Evolutionary conservation across 2,888 invertebrate species (phyloP).

Genomic region (Stenodema calcarata): DNA sequence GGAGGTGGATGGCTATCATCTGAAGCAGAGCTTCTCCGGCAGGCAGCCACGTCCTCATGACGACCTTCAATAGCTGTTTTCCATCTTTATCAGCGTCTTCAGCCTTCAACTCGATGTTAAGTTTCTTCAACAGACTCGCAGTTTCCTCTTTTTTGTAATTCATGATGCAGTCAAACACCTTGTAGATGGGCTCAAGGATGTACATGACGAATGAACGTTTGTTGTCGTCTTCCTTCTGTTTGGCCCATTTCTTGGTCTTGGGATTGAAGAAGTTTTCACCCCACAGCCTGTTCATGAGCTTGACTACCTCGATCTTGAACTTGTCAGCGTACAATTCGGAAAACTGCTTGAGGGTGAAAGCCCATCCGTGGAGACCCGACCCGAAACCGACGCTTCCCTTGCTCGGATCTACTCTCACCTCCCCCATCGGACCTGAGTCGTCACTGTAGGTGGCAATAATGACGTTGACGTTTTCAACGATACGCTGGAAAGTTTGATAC

Average conservation of each 20-base stretch:
- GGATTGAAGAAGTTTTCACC: conserved; percentile 99
- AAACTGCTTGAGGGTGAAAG: conserved; percentile 99
- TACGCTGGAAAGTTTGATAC: conserved; percentile 99
- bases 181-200: conserved; percentile 98
- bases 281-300: conserved; percentile 97
- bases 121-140: conserved; percentile 83
- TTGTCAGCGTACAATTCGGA: conserved; percentile 98
- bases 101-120: conserved; percentile 88
- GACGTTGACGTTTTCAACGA: conserved; percentile 99
- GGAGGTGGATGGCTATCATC: conserved; percentile 99
- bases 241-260: conserved; percentile 97
- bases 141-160: conserved; percentile 95
- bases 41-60: conserved; percentile 99
- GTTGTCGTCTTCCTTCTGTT: conserved; percentile 87
- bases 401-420: conserved; percentile 96
- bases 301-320: conserved; percentile 95
- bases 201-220: conserved; percentile 99
- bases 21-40: conserved; percentile 99
- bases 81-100: conserved; percentile 98
- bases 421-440: conserved; percentile 98
- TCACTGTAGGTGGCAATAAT: conserved; percentile 99
- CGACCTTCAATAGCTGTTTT: conserved; percentile 91
- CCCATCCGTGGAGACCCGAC: conserved; percentile 99
- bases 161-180: conserved; percentile 88
- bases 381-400: conserved; percentile 99